Conservation (phyloP, 2,113 vertebrate species). For the Ploceus nigricollis region DNA sequence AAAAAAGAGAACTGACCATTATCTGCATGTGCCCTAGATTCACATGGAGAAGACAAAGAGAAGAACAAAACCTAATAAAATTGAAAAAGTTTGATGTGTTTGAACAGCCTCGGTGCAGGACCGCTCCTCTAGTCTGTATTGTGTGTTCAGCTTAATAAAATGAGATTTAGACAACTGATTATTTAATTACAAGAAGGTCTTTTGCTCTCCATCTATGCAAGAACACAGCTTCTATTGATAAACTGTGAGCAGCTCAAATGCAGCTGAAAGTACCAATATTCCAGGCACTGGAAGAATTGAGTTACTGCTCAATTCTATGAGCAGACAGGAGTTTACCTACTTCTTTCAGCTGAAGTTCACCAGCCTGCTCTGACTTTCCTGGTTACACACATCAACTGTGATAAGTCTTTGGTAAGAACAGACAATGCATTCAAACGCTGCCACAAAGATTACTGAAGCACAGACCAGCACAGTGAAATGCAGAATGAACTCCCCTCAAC, state of each 20-base stretch:
- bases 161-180: neutral
- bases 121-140: neutral
- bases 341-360: neutral
- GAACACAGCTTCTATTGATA: neutral
- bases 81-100: neutral
- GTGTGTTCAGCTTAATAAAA: neutral
- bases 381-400: rapidly evolving
- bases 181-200: neutral
- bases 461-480: neutral
- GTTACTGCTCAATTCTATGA: neutral
- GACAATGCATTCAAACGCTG: neutral
- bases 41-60: neutral
- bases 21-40: neutral
- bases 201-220: neutral
- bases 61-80: neutral
- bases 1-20: neutral
- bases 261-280: neutral
- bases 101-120: neutral
- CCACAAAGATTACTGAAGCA: neutral
- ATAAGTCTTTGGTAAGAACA: neutral
- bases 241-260: neutral
- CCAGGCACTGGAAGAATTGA: neutral
- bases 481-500: neutral
- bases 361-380: neutral
- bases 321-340: neutral